phyloP scores from a whole-genome alignment of 2,113 vertebrate species.

The Cyphomyrus plagiostoma region DNA sequence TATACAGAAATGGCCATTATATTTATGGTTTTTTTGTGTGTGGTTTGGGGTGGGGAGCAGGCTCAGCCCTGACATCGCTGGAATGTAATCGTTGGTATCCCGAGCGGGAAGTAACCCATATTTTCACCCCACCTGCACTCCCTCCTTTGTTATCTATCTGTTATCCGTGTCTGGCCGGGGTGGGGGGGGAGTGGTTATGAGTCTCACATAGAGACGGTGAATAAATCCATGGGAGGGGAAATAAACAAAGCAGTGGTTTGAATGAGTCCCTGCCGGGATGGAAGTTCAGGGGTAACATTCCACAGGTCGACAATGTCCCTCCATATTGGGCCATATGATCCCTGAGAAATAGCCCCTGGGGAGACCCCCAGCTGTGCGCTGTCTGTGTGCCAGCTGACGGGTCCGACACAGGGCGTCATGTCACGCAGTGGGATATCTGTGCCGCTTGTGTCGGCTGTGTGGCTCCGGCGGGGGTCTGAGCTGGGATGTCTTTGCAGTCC shows the following conservation, averaged over 20 bases:
- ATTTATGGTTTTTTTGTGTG: not conserved
- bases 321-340: not conserved
- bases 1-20: too few relatives aligned
- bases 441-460: not conserved
- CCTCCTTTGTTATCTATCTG: not conserved
- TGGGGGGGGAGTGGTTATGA: not conserved
- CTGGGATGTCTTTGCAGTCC: not conserved
- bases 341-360: not conserved
- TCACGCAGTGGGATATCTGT: not conserved
- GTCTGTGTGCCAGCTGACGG: not conserved
- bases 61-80: not conserved
- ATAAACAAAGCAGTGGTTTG: not conserved
- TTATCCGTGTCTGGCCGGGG: not conserved
- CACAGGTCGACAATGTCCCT: not conserved
- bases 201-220: not conserved
- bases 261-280: not conserved
- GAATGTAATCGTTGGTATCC: not conserved
- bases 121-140: not conserved
- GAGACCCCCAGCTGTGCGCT: not conserved
- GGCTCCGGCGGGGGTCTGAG: not conserved
- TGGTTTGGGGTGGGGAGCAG: not conserved
- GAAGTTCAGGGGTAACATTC: not conserved
- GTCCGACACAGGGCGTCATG: not conserved
- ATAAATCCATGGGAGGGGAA: not conserved
- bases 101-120: not conserved